phyloP scores from a whole-genome alignment of 2,888 invertebrate species.

The Standfussiana lucernea region DNA sequence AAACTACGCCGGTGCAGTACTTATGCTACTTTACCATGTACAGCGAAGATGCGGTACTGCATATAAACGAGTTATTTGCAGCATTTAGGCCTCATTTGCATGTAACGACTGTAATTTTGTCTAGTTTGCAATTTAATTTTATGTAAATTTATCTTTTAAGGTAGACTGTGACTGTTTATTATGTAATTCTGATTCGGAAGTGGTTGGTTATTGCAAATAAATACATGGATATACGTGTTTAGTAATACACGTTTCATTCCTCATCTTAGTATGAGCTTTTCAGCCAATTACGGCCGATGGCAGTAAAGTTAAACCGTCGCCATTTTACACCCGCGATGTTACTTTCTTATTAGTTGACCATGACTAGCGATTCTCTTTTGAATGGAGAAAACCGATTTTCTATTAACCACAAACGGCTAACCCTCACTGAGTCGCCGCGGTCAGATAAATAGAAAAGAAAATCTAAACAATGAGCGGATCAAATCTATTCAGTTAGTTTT shows the following conservation, averaged over 20 bases:
- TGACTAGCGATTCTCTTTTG: constrained; percentile 56
- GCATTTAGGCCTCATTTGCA: constrained; percentile 54
- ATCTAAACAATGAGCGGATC: constrained; percentile 49
- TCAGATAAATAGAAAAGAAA: constrained; percentile 37
- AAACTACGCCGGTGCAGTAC: constrained; percentile 65
- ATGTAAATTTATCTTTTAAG: constrained; percentile 36
- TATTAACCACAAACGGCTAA: constrained; percentile 39
- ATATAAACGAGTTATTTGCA: constrained; percentile 55
- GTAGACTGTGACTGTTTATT: constrained; percentile 10
- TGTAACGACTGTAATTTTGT: constrained; percentile 41
- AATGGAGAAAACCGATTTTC: constrained; percentile 61
- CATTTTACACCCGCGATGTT: constrained; percentile 18
- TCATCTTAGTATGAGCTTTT: constrained; percentile 21
- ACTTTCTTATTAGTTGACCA: constrained; percentile 55
- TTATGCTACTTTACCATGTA: constrained; percentile 61
- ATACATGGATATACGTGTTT: not conserved
- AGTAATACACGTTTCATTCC: not conserved
- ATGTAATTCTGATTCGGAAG: constrained; percentile 44
- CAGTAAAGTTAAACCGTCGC: not conserved
- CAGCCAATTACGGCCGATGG: not conserved
- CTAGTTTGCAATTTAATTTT: constrained; percentile 29
- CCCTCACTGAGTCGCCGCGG: not conserved
- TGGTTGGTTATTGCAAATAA: constrained; percentile 6
- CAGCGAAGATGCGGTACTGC: constrained; percentile 47
- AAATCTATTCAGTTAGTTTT: constrained; percentile 36